phyloP scores from a whole-genome alignment of 2,797 vertebrate species.

The Dicrostonyx torquatus region DNA sequence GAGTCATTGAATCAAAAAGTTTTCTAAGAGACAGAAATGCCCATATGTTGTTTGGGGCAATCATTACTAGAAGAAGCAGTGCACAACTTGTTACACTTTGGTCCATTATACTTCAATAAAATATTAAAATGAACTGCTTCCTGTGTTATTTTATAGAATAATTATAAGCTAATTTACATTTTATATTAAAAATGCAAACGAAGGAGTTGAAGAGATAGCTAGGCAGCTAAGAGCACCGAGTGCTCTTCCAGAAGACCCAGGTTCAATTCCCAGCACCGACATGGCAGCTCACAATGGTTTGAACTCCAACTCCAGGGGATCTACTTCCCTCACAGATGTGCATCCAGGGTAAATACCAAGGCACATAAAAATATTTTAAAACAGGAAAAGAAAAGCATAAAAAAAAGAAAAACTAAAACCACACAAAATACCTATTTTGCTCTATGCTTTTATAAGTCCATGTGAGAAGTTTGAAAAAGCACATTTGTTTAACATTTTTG shows the following conservation, averaged over 20 bases:
- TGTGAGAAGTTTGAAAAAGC: slow-evolving; percentile 88
- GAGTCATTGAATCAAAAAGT: not conserved
- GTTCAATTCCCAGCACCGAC: not conserved
- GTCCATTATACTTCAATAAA: not conserved
- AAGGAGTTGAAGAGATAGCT: not conserved
- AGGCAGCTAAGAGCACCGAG: not conserved
- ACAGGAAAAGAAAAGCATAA: not conserved
- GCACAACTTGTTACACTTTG: not conserved
- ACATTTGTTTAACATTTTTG: slow-evolving; percentile 91
- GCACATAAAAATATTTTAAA: not conserved
- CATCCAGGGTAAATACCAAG: not conserved
- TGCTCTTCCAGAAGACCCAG: not conserved
- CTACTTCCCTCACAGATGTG: not conserved
- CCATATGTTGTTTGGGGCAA: not conserved
- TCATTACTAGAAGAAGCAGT: not conserved
- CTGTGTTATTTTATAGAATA: slow-evolving; percentile 90
- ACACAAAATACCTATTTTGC: not conserved
- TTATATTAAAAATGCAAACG: not conserved
- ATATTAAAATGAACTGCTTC: slow-evolving; percentile 87
- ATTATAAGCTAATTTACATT: slow-evolving; percentile 84
- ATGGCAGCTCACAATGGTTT: not conserved
- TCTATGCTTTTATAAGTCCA: not conserved
- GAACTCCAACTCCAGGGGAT: not conserved
- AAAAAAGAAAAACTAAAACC: not conserved
- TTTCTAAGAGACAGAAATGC: not conserved